Evolutionary conservation across 2,113 vertebrate species (phyloP), one percentile per base, ranked within the genome.

Genomic region (Hypomesus transpacificus): DNA sequence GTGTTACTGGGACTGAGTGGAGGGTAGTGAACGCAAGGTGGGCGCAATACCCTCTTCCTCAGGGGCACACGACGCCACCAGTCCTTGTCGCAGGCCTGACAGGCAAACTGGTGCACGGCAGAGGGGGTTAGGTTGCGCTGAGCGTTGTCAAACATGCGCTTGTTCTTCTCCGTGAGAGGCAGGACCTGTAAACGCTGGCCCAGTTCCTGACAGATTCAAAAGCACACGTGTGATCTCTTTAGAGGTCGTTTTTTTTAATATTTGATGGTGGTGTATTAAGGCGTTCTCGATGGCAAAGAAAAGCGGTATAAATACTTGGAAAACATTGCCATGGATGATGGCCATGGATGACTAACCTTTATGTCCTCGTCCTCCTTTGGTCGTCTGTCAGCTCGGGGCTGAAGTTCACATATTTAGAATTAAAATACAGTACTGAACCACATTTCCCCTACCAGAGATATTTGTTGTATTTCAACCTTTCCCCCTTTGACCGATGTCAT

Each of bases 11-110:
- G 31, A 6, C 31, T 34, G 31, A 34, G 31, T 34, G 31, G 21
- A 31, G n/a, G 16, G 9, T 16, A 14, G 21, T 14, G 16, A n/a
- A 22, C 59, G 2, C 22, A 14, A 24, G 69, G 62, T 17, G 34
- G 14, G 28, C 21, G 31, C 64, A 22, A 3, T 67, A 93, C 93
- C 90, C 87, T 79, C 71, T 94, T 94, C 67, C 92, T 77, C 84
- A 87, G 59, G 4, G 92, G 91, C 5, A 94, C 92, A 0, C 85
- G 80, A 26, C 92, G 84, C 93, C 93, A 94, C 93, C 93, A 94
- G 58, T 89, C 85, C 0, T 60, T 67, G 73, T 94, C 92, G 28
- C 92, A 94, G 13, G 58, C 20, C 22, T 80, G 67, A 39, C 93
- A 94, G 60, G 92, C 84, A 4, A 94, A 94, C 84, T 92, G 91